Evolutionary conservation across 2,113 vertebrate species (phyloP).

Genomic region (Epinephelus cyanopodus): DNA sequence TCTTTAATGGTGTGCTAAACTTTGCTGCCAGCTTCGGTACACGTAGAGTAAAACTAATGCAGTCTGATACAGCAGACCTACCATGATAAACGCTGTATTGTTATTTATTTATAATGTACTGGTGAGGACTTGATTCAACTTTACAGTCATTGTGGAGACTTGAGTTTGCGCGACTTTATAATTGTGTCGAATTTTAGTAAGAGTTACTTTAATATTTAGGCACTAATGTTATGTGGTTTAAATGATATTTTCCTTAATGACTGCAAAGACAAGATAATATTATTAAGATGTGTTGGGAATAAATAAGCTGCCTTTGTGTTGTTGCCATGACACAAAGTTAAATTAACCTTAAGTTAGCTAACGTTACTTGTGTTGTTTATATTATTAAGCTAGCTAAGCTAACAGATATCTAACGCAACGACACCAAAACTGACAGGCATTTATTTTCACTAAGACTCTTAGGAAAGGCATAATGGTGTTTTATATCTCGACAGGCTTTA

Average conservation of each 20-base stretch:
- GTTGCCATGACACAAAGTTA: background rate
- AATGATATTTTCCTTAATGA: background rate
- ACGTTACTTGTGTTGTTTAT: background rate
- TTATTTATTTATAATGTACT: too few relatives aligned
- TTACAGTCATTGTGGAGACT: background rate
- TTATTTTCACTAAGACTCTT: rapidly evolving
- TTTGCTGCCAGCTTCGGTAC: too few relatives aligned
- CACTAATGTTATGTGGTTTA: too few relatives aligned
- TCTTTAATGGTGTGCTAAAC: background rate
- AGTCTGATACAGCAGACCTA: too few relatives aligned
- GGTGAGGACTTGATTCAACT: background rate
- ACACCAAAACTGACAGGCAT: rapidly evolving
- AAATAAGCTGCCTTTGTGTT: background rate
- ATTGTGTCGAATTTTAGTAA: rapidly evolving
- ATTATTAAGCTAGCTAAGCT: background rate
- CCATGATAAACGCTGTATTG: too few relatives aligned
- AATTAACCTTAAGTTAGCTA: background rate
- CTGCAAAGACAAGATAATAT: rapidly evolving
- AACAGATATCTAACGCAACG: background rate
- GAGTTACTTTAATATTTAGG: background rate
- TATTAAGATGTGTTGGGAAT: background rate
- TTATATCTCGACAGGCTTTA: rapidly evolving
- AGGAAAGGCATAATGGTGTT: rapidly evolving
- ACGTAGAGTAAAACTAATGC: too few relatives aligned
- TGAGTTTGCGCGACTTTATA: background rate